Base-by-base conservation (phyloP, 2,113 vertebrate species). In the Sciurus niger region DNA sequence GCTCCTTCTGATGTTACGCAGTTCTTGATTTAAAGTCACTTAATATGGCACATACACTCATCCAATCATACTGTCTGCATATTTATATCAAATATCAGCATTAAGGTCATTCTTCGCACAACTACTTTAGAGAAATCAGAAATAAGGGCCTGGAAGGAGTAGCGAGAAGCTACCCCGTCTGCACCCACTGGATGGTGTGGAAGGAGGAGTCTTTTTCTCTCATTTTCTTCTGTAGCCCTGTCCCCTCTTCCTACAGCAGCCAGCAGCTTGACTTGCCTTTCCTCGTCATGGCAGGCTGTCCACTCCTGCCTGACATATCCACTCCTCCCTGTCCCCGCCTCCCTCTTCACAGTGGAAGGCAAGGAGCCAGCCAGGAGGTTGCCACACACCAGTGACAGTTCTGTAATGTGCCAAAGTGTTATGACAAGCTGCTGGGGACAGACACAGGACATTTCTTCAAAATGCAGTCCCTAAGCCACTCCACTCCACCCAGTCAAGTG, bases 91-190 rank as follows among this genome's bases (percentile, higher is more conserved):
- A 12, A 87, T 6, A 84, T 46, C 37, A 58, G 1, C 12, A 34
- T 3, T 34, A 65, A 40, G 37, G 82, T 24, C 24, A 28, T 63
- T 6, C 22, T 82, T 34, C 20, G n/a, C 8, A 9, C 2, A 16
- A 87, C 28, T 72, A 22, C n/a, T 93, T 84, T 86, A 43, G 51
- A 73, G 93, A 92, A 60, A 84, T 84, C 18, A 80, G 40, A 55
- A 87, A 73, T 0, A 30, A 48, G n/a, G 43, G 32, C 18, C 25
- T 24, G 1, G 86, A 74, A 82, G 70, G 60, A 55, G 48, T 78
- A 34, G 9, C 0, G 30, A 32, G 7, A 30, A 8, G 14, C 16
- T 6, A 53, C 13, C 34, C 17, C 20, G 32, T 70, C 37, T 24
- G 28, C 12, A 58, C 70, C 2, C 6, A n/a, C 17, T 10, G 60